Evolutionary conservation across 2,113 vertebrate species (phyloP).

Genomic region (Burhinus oedicnemus): DNA sequence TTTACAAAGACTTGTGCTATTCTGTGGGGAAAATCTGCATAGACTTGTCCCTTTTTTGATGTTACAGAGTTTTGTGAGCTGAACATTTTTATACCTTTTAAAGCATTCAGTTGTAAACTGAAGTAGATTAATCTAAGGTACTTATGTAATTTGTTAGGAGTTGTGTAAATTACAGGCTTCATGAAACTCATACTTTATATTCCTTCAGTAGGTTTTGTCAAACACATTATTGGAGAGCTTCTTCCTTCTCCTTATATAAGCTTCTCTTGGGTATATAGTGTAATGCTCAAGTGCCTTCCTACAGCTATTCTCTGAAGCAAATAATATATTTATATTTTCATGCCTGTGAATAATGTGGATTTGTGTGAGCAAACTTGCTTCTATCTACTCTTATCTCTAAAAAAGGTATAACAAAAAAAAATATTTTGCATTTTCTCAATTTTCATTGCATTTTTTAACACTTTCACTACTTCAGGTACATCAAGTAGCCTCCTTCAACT

Average conservation of each 20-base stretch:
- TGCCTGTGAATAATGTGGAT: slow-evolving; percentile 4
- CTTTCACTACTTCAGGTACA: not conserved
- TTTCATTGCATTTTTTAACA: not conserved
- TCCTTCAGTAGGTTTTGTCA: slow-evolving; percentile 9
- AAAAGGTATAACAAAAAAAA: not conserved
- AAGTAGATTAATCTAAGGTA: slow-evolving; percentile 25
- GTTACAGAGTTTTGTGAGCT: slow-evolving; percentile 40
- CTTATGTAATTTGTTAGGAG: slow-evolving; percentile 3
- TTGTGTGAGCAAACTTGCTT: not conserved
- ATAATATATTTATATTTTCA: slow-evolving; percentile 17
- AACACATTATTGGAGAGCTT: not conserved
- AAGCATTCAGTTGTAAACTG: slow-evolving; percentile 12
- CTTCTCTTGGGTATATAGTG: not conserved
- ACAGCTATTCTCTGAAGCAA: not conserved
- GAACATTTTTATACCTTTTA: slow-evolving; percentile 8
- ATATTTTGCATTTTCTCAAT: not conserved
- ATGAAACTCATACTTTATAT: slow-evolving; percentile 1
- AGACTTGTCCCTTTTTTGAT: slow-evolving; percentile 50
- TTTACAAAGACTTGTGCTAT: slow-evolving; percentile 12
- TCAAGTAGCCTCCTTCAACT: not conserved
- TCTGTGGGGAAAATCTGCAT: slow-evolving; percentile 1
- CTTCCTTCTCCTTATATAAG: not conserved
- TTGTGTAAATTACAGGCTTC: slow-evolving; percentile 36
- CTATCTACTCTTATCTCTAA: not conserved
- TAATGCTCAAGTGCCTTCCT: not conserved